Evolutionary conservation across 2,797 vertebrate species (phyloP).

Genomic region (Hypotaenidia okinawae): DNA sequence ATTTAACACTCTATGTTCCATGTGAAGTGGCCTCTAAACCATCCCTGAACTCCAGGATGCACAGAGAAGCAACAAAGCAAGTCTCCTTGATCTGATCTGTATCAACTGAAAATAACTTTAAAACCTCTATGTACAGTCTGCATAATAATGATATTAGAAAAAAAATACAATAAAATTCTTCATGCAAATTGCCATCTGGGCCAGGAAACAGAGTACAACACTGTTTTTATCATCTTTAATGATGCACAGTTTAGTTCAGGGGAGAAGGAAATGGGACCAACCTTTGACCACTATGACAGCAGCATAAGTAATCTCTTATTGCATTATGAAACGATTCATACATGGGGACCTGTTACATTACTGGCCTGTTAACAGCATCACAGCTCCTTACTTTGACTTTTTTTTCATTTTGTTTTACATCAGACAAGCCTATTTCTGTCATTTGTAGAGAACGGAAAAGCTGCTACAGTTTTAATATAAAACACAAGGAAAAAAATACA

Average conservation of each 20-base stretch:
- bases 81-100: neutral
- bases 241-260: conserved; percentile 41
- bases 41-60: neutral
- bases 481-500: conserved; percentile 75
- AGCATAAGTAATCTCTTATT: conserved; percentile 44
- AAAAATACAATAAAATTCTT: neutral
- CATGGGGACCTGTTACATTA: conserved; percentile 34
- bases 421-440: conserved; percentile 52
- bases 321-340: conserved; percentile 48
- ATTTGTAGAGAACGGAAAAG: conserved; percentile 62
- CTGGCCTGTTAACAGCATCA: conserved; percentile 58
- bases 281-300: conserved; percentile 52
- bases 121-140: neutral
- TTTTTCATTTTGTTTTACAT: conserved; percentile 60
- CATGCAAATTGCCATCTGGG: conserved; percentile 38
- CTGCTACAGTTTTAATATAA: conserved; percentile 80
- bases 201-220: conserved; percentile 21
- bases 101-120: conserved; percentile 2
- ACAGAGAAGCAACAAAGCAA: neutral
- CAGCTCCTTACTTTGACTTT: conserved; percentile 54
- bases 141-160: neutral
- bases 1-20: neutral
- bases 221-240: conserved; percentile 45
- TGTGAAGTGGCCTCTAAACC: neutral
- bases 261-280: conserved; percentile 40